Evolutionary conservation across 2,888 invertebrate genomes (phyloP), one percentile per base, ranked within the genome.

Genomic region (Neelides folsomi): DNA sequence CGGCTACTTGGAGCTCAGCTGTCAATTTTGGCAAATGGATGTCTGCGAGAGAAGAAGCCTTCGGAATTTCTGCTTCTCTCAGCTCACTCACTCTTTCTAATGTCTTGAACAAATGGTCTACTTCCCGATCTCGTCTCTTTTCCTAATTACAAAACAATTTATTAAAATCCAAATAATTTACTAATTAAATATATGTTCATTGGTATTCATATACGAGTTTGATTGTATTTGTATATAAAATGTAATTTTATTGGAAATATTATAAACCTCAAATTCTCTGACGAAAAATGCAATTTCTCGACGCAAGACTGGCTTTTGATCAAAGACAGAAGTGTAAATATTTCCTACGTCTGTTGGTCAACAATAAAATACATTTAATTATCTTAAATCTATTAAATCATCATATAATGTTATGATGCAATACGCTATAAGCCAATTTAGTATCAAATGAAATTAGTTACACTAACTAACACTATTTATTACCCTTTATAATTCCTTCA

Each of bases 261-360:
- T 13, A 40, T 12, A 40, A 12, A 86, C 86, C 79, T 90, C 88
- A 72, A 89, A 89, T 70, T 89, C 87, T 62, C 81, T 81, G 5
- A 88, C 70, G 72, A 86, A 82, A 70, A 79, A 82, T 63, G 81
- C 82, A 60, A 89, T 82, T 78, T 90, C 90, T 51, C 88, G 87
- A 71, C 80, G 83, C 54, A 89, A 70, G 69, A 89, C 86, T 36
- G 86, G 84, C 58, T 82, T 79, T 67, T 90, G 90, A 71, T 90
- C 87, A 72, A 90, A 86, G 54, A 90, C 73, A 67, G 89, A 77
- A 66, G 79, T 78, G 80, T 87, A 87, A 69, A 88, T 80, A 72
- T 84, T 85, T 58, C 81, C 79, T 64, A 82, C 76, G 76, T 86
- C 89, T 90, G 69, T 58, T 60, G n/a, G n/a, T n/a, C n/a, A n/a